Percentiles rank a stretch among this genome's conserved stretches.
phyloP scores from a whole-genome alignment of 2,888 invertebrate genomes.

The Lymantria dispar region DNA sequence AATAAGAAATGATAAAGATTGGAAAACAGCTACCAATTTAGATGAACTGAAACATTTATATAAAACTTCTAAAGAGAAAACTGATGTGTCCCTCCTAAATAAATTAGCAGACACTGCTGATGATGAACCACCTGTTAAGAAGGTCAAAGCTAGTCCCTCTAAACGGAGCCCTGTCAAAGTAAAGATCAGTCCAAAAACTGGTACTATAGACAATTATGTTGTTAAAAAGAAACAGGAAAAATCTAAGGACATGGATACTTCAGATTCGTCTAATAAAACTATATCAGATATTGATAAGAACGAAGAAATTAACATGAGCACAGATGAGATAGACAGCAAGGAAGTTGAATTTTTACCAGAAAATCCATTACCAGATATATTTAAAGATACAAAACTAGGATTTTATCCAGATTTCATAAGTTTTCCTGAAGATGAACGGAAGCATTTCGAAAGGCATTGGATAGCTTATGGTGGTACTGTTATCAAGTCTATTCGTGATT shows the following conservation, averaged over 20 bases:
- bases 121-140: slow-evolving; percentile 49
- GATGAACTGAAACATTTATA: slow-evolving; percentile 87
- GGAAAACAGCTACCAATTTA: slow-evolving; percentile 91
- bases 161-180: slow-evolving; percentile 36
- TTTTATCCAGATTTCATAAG: slow-evolving; percentile 76
- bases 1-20: slow-evolving; percentile 92
- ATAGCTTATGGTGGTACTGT: slow-evolving; percentile 83
- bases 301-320: slow-evolving; percentile 15
- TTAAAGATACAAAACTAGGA: slow-evolving; percentile 56
- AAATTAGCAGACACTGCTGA: slow-evolving; percentile 64
- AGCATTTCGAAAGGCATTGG: slow-evolving; percentile 82
- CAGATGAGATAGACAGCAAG: slow-evolving; percentile 22
- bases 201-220: slow-evolving; percentile 18
- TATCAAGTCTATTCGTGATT: slow-evolving; percentile 54
- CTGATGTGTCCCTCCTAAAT: slow-evolving; percentile 80
- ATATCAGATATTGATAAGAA: slow-evolving; percentile 8
- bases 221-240: slow-evolving; percentile 18
- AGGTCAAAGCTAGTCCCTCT: slow-evolving; percentile 49
- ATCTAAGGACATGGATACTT: slow-evolving; percentile 4
- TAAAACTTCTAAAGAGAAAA: slow-evolving; percentile 85
- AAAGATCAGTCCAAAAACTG: slow-evolving; percentile 21
- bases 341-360: slow-evolving; percentile 42
- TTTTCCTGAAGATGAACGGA: slow-evolving; percentile 60
- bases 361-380: slow-evolving; percentile 63
- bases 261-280: slow-evolving; percentile 4